phyloP scores from a whole-genome alignment of 2,888 invertebrate genomes.

The Octonoba sinensis region DNA sequence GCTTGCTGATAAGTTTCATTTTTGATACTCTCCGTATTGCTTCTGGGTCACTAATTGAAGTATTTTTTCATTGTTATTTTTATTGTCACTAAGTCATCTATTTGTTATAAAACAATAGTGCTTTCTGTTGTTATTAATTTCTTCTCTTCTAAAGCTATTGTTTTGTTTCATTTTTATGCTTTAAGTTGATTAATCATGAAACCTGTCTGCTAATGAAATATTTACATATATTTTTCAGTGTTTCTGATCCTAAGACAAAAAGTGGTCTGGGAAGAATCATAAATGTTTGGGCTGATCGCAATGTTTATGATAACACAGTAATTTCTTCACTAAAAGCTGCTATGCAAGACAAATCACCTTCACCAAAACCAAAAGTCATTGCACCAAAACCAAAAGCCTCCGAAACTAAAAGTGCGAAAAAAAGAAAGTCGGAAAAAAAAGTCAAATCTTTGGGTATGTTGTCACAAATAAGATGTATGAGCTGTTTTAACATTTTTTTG shows the following conservation, averaged over 20 bases:
- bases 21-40: no score
- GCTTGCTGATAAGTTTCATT: no score
- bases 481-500: not conserved
- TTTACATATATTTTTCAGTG: slow-evolving; percentile 67
- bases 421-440: slow-evolving; percentile 19
- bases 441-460: slow-evolving; percentile 21
- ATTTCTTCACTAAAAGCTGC: slow-evolving; percentile 80
- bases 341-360: slow-evolving; percentile 11
- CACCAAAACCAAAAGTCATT: not conserved
- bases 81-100: no score
- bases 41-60: no score
- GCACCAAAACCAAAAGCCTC: not conserved
- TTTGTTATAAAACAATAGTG: no score
- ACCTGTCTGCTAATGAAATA: no score
- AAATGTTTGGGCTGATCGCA: slow-evolving; percentile 73
- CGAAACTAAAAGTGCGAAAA: slow-evolving; percentile 2
- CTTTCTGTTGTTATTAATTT: no score
- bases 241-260: slow-evolving; percentile 71
- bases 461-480: no score
- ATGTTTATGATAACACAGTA: slow-evolving; percentile 79
- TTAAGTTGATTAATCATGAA: no score
- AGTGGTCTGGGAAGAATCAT: slow-evolving; percentile 71
- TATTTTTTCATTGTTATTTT: no score
- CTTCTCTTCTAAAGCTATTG: no score
- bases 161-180: no score